Conservation (phyloP, 2,888 invertebrate species). For the Ariolimax columbianus region DNA sequence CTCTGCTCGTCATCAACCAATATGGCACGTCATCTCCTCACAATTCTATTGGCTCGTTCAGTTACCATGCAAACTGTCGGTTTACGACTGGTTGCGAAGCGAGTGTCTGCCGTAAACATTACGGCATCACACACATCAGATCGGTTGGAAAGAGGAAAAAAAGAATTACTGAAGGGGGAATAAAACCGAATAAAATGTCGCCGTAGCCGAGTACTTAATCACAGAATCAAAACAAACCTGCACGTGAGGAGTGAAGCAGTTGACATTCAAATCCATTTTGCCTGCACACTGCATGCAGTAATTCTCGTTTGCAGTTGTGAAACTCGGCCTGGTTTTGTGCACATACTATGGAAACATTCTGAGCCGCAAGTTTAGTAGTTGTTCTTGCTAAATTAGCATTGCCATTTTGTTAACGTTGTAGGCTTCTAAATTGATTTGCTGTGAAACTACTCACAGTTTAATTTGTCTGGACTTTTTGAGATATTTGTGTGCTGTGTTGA, state of each 20-base stretch:
- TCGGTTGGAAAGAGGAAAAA: neutral
- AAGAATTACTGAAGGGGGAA: neutral
- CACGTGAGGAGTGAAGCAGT: neutral
- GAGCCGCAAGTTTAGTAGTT: no score
- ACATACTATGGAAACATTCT: no score
- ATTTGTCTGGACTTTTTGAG: neutral
- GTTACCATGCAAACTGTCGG: neutral
- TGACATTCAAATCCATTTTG: neutral
- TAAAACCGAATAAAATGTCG: neutral
- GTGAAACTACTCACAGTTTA: neutral
- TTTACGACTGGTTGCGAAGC: constrained; percentile 10
- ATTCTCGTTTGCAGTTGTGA: no score
- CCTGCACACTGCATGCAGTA: neutral
- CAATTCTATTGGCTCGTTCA: neutral
- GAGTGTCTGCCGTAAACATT: constrained; percentile 30
- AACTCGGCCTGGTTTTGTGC: no score
- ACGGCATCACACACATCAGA: neutral
- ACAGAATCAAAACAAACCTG: neutral
- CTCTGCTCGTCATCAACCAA: neutral
- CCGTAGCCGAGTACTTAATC: neutral
- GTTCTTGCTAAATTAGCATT: no score
- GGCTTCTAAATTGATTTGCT: neutral
- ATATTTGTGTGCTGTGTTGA: neutral
- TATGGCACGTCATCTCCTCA: constrained; percentile 2
- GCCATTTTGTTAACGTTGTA: no score